Percentiles rank a stretch among this genome's conserved stretches.
phyloP scores from a whole-genome alignment of 2,797 vertebrate species.

The Euthynnus affinis region DNA sequence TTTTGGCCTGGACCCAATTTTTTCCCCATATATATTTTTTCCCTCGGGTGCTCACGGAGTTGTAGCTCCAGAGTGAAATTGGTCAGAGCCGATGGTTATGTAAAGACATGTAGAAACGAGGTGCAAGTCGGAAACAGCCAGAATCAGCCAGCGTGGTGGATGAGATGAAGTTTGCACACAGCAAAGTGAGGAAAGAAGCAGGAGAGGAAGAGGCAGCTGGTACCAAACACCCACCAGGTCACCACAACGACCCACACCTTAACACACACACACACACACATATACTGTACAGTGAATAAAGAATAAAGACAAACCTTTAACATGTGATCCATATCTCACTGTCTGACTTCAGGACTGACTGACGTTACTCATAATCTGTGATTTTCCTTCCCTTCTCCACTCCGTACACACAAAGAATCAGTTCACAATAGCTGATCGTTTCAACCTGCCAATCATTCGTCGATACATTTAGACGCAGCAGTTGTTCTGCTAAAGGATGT shows the following conservation, averaged over 20 bases:
- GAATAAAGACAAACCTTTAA: conserved; percentile 43
- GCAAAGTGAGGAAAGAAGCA: conserved; percentile 23
- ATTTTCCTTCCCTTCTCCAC: neutral
- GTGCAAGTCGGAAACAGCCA: conserved; percentile 16
- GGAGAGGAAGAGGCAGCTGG: conserved; percentile 36
- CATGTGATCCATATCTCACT: conserved; percentile 12
- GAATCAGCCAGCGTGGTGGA: conserved; percentile 16
- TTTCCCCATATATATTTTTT: too few species aligned
- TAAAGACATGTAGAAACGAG: conserved; percentile 24
- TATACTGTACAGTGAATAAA: conserved; percentile 31
- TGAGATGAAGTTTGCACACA: conserved; percentile 27
- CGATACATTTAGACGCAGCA: neutral
- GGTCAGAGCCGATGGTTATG: neutral
- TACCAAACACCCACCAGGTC: conserved; percentile 54
- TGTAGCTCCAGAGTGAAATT: neutral
- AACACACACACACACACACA: neutral
- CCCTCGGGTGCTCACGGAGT: neutral
- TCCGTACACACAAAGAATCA: neutral
- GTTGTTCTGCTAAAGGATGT: neutral
- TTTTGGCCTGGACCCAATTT: neutral
- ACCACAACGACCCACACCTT: conserved; percentile 34
- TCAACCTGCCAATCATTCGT: neutral
- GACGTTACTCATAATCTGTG: conserved; percentile 19
- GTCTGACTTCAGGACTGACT: conserved; percentile 26
- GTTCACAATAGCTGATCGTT: neutral